phyloP scores from a whole-genome alignment of 1,140 invertebrate species.

The Drosophila orena region DNA sequence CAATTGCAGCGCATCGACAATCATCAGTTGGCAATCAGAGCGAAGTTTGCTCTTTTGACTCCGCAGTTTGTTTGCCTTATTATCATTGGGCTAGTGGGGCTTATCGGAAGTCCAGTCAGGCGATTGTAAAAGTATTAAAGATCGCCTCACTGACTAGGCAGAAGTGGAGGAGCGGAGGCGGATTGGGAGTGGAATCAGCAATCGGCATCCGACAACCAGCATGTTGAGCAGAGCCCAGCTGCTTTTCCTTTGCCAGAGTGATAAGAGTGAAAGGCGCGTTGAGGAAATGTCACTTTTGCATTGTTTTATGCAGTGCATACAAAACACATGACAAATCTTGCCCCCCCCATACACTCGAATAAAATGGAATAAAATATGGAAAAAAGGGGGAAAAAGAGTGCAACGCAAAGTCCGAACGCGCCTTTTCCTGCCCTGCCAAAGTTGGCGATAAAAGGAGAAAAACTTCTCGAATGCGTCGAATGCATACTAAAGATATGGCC shows the following conservation, averaged over 20 bases:
- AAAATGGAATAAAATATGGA: constrained; percentile 16
- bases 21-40: constrained; percentile 60
- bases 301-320: constrained; percentile 68
- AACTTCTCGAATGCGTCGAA: constrained; percentile 71
- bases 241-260: constrained; percentile 31
- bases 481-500: constrained; percentile 77
- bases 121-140: constrained; percentile 19
- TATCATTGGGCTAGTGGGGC: constrained; percentile 32
- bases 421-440: constrained; percentile 76
- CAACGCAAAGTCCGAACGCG: constrained; percentile 69
- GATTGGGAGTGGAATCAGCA: constrained; percentile 9
- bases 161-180: background rate
- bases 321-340: constrained; percentile 51
- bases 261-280: constrained; percentile 58
- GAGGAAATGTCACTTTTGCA: constrained; percentile 76
- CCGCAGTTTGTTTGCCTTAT: constrained; percentile 41
- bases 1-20: constrained; percentile 22
- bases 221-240: constrained; percentile 19
- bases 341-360: background rate
- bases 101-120: constrained; percentile 37
- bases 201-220: constrained; percentile 32
- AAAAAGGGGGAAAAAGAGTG: constrained; percentile 26
- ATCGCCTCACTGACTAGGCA: constrained; percentile 19
- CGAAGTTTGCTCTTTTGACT: constrained; percentile 74
- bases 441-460: constrained; percentile 68